These are phyloP conservation scores for Burhinus bistriatus DNA, from an alignment of 2,113 vertebrate genomes.

Conservation along the genomic window DNA sequence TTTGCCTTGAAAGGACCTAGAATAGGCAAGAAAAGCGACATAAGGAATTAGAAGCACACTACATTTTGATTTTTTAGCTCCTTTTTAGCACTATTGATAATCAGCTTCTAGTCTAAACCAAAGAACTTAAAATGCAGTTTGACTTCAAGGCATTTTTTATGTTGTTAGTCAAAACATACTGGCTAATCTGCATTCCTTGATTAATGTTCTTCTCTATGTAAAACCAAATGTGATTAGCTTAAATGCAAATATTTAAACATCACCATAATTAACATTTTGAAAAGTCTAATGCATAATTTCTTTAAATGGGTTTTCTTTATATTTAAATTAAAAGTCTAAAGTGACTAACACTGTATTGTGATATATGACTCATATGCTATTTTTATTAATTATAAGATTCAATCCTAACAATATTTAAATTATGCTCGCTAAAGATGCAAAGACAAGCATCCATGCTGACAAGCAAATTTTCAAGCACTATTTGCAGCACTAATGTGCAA, in stretches of 20 bases:
- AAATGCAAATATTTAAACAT: slow-evolving; percentile 65
- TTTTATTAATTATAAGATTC: not conserved
- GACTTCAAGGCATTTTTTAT: slow-evolving; percentile 58
- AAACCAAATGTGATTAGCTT: slow-evolving; percentile 58
- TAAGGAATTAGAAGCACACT: not conserved
- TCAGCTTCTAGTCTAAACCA: slow-evolving; percentile 28
- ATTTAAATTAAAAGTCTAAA: not conserved
- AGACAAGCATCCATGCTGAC: not conserved
- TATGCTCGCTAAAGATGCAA: not conserved
- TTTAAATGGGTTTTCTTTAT: slow-evolving; percentile 13
- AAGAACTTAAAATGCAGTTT: slow-evolving; percentile 46
- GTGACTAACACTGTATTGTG: not conserved
- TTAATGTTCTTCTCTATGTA: slow-evolving; percentile 45
- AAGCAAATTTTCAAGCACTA: not conserved
- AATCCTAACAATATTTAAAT: not conserved
- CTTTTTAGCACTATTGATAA: slow-evolving; percentile 39
- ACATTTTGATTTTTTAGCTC: slow-evolving; percentile 24
- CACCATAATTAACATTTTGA: slow-evolving; percentile 44
- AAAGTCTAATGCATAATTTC: not conserved
- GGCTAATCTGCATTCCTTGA: slow-evolving; percentile 46
- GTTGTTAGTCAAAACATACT: slow-evolving; percentile 43
- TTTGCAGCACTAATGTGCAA: not conserved
- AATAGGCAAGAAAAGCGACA: not conserved
- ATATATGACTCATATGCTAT: not conserved
- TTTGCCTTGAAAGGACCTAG: slow-evolving; percentile 9